phyloP scores from a whole-genome alignment of 2,888 invertebrate genomes.

The Pandemis cinnamomeana region DNA sequence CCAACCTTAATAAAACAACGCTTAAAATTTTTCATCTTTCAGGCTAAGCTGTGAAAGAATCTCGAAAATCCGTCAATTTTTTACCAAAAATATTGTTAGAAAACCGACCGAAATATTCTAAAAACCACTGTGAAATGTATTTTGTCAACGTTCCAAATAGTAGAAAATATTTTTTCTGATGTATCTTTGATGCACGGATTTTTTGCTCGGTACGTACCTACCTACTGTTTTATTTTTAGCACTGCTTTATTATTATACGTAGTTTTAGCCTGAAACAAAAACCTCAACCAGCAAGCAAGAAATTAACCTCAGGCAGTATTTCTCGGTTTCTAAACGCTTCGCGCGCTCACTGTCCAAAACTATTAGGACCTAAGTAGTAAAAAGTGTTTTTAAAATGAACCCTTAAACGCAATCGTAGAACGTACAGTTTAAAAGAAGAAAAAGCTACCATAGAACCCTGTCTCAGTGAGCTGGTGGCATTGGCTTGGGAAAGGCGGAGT shows the following conservation, averaged over 20 bases:
- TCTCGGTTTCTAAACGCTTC: conserved; percentile 28
- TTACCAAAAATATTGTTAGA: too few species aligned
- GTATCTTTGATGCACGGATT: too few species aligned
- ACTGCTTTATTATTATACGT: background rate
- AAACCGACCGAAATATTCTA: too few species aligned
- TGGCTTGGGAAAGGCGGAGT: conserved; percentile 14
- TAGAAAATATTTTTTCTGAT: too few species aligned
- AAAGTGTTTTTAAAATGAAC: background rate
- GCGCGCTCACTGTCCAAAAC: background rate
- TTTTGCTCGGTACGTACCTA: too few species aligned
- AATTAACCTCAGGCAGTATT: conserved; percentile 20
- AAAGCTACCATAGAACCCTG: background rate
- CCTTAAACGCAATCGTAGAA: background rate
- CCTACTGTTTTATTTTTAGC: too few species aligned
- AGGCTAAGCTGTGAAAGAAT: too few species aligned
- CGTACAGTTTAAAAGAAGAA: background rate
- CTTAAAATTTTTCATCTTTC: too few species aligned
- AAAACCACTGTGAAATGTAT: too few species aligned
- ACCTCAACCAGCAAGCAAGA: conserved; percentile 16
- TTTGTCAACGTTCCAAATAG: too few species aligned
- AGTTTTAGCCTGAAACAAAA: conserved; percentile 4
- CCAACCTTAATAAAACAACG: too few species aligned
- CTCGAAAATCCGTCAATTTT: too few species aligned
- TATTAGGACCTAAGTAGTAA: background rate
- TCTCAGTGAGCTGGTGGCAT: background rate